Evolutionary conservation across 2,797 vertebrate species (phyloP), one percentile per base, ranked within the genome.

Genomic region (Platalea minor): DNA sequence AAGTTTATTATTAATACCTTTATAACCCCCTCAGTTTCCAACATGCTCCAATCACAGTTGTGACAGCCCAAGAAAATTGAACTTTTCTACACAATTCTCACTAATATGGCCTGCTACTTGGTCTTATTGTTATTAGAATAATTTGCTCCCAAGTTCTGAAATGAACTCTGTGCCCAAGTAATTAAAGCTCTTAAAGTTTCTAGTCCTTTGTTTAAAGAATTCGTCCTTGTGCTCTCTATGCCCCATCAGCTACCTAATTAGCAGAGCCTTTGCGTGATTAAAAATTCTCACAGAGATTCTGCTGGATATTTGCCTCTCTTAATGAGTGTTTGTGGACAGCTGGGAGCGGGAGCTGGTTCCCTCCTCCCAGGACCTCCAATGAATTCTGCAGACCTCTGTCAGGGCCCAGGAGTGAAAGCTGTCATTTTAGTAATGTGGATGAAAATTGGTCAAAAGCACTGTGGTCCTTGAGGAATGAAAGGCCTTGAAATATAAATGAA

Each of bases 321-420:
- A 99, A 99, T 99, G 99, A 99, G 99, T 99, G 99, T 99, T 99
- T 99, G 99, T 99, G 99, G 99, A 99, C 99, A 99, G 99, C 99
- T 99, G 99, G 99, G 99, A 99, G 98, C 98, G 63, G 98, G 98
- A 97, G 96, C 97, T 56, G 94, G 97, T 98, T 99, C 99, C 98
- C 98, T 98, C 98, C 98, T 98, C 98, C 95, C 98, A 89, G 98
- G 98, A 98, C 99, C 99, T 99, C 99, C 99, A 98, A 98, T 98
- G 98, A 98, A 98, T 98, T 98, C 98, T 97, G 98, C 98, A 98
- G 99, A 99, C 99, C 99, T 99, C 99, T 99, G 99, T 99, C 99
- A 99, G 98, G 99, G 98, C 99, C 99, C 99, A 98, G 98, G 99
- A 99, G 99, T 99, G 99, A 99, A 98, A 99, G 98, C 99, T 99